Percentiles rank a stretch among this genome's conserved stretches.
phyloP scores from a whole-genome alignment of 2,113 vertebrate species.

The Ramphastos sulfuratus region DNA sequence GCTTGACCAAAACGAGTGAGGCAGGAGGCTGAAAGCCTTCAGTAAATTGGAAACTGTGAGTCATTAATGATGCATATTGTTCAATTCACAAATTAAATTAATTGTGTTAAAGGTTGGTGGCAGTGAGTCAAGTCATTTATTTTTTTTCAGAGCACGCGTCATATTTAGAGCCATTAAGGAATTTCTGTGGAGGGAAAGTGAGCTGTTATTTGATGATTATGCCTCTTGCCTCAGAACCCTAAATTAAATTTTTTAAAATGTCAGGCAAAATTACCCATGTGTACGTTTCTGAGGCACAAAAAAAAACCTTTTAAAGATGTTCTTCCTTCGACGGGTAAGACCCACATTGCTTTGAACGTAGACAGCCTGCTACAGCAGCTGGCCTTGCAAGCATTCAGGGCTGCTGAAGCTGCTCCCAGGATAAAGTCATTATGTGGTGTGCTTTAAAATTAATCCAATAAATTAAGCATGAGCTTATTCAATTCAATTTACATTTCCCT shows the following conservation, averaged over 20 bases:
- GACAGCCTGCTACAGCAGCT: neutral
- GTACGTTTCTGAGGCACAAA: constrained; percentile 18
- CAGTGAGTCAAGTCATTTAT: constrained; percentile 49
- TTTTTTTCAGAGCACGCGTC: neutral
- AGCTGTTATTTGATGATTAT: constrained; percentile 52
- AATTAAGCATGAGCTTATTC: constrained; percentile 48
- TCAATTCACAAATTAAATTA: constrained; percentile 64
- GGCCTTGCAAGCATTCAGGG: constrained; percentile 28
- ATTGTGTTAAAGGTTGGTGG: constrained; percentile 57
- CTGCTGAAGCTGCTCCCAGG: constrained; percentile 35
- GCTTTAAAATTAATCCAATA: constrained; percentile 63
- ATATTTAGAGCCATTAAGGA: constrained; percentile 50
- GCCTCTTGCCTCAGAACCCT: constrained; percentile 46
- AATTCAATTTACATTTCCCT: neutral
- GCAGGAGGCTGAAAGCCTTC: neutral
- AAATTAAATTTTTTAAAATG: constrained; percentile 69
- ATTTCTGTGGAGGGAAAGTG: constrained; percentile 30
- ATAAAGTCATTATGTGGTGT: constrained; percentile 49
- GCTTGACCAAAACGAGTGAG: neutral
- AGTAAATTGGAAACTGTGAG: constrained; percentile 42
- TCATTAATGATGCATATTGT: constrained; percentile 69
- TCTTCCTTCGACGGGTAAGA: constrained; percentile 35
- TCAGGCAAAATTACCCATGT: constrained; percentile 43
- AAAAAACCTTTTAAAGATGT: constrained; percentile 21
- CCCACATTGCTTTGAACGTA: neutral